Base-by-base conservation (phyloP, 2,113 vertebrate species). In the Glaucomys volans region DNA sequence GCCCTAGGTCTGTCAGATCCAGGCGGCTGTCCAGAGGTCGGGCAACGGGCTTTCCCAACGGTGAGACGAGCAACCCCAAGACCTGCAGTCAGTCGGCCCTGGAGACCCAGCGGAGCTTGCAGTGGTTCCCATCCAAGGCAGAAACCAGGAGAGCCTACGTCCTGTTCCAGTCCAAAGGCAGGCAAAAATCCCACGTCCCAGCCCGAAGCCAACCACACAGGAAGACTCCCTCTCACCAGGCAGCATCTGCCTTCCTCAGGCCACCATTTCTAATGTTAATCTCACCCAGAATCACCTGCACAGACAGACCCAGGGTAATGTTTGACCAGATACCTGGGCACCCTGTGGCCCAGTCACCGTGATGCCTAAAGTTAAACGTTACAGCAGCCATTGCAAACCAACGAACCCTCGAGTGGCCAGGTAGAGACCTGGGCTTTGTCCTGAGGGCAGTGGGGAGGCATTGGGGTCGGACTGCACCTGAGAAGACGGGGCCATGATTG, bases 351-450 rank as follows among this genome's bases (percentile, higher is more conserved):
- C 47, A 4, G 37, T 35, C 47, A 44, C 32, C 14, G 10, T 1
- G n/a, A 75, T 20, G 3, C 42, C 0, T 13, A 20, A 28, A 54
- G 35, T 11, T 1, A 32, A 52, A 26, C 76, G 18, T 1, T 4
- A 0, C 32, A 3, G 32, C 3, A 26, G 76, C 57, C 59, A 0
- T 0, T 0, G 79, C 35, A 18, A 40, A 14, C 13, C 4, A 30
- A 0, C 22, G 0, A 17, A n/a, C n/a, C 57, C 26, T 11, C 1
- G 0, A 0, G 1, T 0, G 32, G 42, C 12, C 0, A 32, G n/a
- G 6, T 0, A 2, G 24, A 28, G 22, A 18, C 67, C 50, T 37
- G 0, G 0, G n/a, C 54, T 80, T 13, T 2, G 66, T 16, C 74
- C 64, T 4, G 8, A 79, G 71, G 6, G 32, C 50, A 4, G 0